Base-by-base conservation (phyloP, 2,888 invertebrate species). In the Palloptera scutellata region DNA sequence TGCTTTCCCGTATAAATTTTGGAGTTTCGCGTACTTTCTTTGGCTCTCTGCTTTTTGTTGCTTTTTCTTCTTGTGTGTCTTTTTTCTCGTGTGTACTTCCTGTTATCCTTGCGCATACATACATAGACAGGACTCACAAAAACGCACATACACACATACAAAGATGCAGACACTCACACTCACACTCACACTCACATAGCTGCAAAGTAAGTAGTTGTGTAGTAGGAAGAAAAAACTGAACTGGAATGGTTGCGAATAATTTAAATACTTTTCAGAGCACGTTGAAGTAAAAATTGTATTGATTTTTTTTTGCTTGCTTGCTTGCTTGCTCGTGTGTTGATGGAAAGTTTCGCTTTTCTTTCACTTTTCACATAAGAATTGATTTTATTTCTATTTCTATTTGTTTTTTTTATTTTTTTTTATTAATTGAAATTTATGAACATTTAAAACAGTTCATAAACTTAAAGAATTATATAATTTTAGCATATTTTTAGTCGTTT, bases 31-130 rank as follows among this genome's bases (percentile, higher is more conserved):
- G 2, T 15, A 6, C 57, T 63, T n/a, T 11, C 17, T 48, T 54
- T 55, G 55, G 6, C 55, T 30, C 17, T 61, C 41, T 42, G 13
- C 15, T n/a, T 45, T 55, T 13, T 59, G 45, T 45, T 52, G 43
- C 55, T 52, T 15, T 19, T 59, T 67, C 55, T 30, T 30, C 30
- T 30, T 30, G 30, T 30, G 30, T 30, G 2, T 30, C 6, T 30
- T 30, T 30, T 30, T n/a, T n/a, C n/a, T n/a, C n/a, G n/a, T n/a
- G 6, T 30, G 30, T 30, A 20, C 64, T 68, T 68, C 65, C 72
- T 71, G 70, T 73, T 71, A 75, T 75, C 73, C 74, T 71, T 70
- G 70, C 61, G 66, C 60, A 62, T 64, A 67, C 51, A 61, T 48
- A 20, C 45, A 67, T n/a, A 43, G 42, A 68, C 20, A 61, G 13